Base-by-base conservation (phyloP, 2,888 invertebrate genomes). In the Callosobruchus maculatus region DNA sequence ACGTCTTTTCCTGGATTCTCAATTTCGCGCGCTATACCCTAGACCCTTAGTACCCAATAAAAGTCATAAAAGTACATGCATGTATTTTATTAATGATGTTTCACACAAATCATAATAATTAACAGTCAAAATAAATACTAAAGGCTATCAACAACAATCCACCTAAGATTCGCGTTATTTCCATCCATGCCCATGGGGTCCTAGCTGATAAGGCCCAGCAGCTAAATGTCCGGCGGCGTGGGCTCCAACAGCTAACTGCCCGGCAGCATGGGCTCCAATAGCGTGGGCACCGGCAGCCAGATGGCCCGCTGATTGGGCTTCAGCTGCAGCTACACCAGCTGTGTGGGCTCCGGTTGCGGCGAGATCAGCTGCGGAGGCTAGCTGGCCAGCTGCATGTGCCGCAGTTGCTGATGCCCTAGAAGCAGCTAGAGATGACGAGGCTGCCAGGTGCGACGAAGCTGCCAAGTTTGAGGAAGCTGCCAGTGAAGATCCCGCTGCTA, bases 341-440 rank as follows among this genome's bases (percentile, higher is more conserved):
- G 49, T 30, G 66, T 71, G 71, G 20, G 71, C 74, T 9, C 22
- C 26, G n/a, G 71, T 70, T 30, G 30, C 30, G 9, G 71, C 71
- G 13, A 22, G 49, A 21, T 22, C 26, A 67, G 71, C 71, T 21
- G 68, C 70, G 20, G 69, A 49, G 9, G 0, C 66, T 31, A 70
- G 70, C 13, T 67, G 71, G 9, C 70, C 72, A 9, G 74, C 74
- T 0, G 72, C 75, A 30, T 73, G 71, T 9, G 72, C 73, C 18
- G 70, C 72, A 20, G 72, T 73, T 0, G 72, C 72, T 20, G 71
- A 73, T 20, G 75, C 71, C 2, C 69, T 71, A 0, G 73, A 72
- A 0, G 67, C 71, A 2, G 70, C 74, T 67, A 70, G 22, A 21
- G 74, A 66, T 30, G 71, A 70, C 0, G 72, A 72, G 0, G 70